These are phyloP conservation scores for Watersipora subatra DNA, from an alignment of 1,140 invertebrate genomes.

Conservation along the genomic window DNA sequence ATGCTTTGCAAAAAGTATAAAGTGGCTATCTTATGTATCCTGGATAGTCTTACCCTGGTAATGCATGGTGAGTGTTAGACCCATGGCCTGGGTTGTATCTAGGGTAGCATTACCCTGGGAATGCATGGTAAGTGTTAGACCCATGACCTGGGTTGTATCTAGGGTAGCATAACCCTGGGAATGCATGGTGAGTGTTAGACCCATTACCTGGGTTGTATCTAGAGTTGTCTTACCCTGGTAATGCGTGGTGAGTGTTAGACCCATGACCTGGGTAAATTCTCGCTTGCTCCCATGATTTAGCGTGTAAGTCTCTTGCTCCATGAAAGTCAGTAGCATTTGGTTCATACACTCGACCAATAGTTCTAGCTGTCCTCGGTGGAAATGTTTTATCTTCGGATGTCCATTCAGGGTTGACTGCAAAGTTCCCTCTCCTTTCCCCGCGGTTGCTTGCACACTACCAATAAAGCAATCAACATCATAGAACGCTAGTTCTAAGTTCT, in stretches of 20 bases:
- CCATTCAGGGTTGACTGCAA: slow-evolving; percentile 2
- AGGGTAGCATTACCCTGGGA: too few relatives aligned
- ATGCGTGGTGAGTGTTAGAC: neutral
- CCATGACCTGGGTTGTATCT: too few relatives aligned
- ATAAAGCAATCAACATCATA: neutral
- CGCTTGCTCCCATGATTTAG: slow-evolving; percentile 1
- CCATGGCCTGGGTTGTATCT: too few relatives aligned
- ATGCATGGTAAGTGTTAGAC: too few relatives aligned
- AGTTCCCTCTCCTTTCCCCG: neutral
- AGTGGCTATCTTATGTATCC: too few relatives aligned
- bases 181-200: neutral
- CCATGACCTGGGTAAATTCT: slow-evolving; percentile 1
- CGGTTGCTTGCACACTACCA: neutral
- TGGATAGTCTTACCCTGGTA: too few relatives aligned
- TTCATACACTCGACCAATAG: neutral
- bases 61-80: too few relatives aligned
- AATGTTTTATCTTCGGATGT: neutral
- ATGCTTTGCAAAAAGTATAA: too few relatives aligned
- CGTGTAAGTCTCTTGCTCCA: neutral
- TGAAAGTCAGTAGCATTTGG: neutral
- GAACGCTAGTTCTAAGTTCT: too few relatives aligned
- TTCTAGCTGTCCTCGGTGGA: neutral
- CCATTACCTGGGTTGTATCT: slow-evolving; percentile 1
- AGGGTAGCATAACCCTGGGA: neutral
- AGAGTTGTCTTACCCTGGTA: slow-evolving; percentile 1